These are phyloP conservation scores for Ciconia maguari DNA, from an alignment of 2,113 vertebrate genomes.

Conservation along the genomic window DNA sequence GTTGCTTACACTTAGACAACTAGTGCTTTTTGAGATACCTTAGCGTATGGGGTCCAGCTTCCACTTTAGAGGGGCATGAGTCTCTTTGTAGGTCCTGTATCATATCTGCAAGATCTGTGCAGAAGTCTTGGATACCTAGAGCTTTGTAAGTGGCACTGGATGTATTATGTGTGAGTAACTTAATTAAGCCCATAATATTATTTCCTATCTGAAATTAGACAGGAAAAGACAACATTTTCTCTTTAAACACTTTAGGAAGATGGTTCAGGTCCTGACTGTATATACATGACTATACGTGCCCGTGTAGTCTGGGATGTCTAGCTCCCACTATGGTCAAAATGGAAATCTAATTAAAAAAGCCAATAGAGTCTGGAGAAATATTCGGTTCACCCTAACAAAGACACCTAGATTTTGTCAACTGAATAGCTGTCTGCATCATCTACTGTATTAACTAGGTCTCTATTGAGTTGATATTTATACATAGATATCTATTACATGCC, in stretches of 20 bases:
- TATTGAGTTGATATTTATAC: not conserved
- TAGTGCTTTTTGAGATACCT: not conserved
- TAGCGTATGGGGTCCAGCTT: not conserved
- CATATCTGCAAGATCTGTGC: not conserved
- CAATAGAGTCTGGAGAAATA: not conserved
- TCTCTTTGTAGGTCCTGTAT: not conserved
- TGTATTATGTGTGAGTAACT: not conserved
- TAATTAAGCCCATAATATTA: not conserved
- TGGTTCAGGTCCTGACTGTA: accelerated
- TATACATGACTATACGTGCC: not conserved
- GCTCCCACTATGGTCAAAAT: not conserved
- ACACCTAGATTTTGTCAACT: not conserved
- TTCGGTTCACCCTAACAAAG: not conserved
- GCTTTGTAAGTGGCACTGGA: not conserved
- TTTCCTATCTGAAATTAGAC: not conserved
- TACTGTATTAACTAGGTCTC: not conserved
- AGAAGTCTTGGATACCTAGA: not conserved
- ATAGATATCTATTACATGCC: not conserved
- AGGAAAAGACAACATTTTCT: not conserved
- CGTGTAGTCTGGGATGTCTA: not conserved
- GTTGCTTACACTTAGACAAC: not conserved
- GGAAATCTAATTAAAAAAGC: not conserved
- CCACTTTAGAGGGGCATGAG: not conserved
- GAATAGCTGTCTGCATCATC: not conserved
- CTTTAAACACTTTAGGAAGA: not conserved